Conservation (phyloP, 2,113 vertebrate species). For the Odocoileus virginianus region DNA sequence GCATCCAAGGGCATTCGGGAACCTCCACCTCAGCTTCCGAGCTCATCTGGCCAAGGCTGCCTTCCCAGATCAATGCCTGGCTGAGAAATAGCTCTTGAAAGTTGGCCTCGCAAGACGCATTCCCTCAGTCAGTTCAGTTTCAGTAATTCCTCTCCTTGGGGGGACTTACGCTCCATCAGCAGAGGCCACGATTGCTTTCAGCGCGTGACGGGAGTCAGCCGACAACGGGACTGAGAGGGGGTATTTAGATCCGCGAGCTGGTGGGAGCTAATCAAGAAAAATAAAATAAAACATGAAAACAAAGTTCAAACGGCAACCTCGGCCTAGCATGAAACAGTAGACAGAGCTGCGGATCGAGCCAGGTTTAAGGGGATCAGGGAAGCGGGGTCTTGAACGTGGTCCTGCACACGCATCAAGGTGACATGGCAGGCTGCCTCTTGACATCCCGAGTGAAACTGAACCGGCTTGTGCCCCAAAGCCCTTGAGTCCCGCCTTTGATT, state of each 20-base stretch:
- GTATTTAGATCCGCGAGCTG: conserved; percentile 30
- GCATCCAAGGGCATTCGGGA: background rate
- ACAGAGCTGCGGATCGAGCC: background rate
- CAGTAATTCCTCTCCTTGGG: background rate
- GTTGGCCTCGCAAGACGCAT: conserved; percentile 54
- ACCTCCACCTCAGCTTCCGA: background rate
- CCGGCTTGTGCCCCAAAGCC: conserved; percentile 73
- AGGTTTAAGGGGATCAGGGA: conserved; percentile 16
- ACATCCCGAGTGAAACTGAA: conserved; percentile 60
- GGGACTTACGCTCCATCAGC: background rate
- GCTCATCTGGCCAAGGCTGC: conserved; percentile 5
- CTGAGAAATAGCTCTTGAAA: conserved; percentile 67
- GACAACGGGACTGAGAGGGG: background rate
- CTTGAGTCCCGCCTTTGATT: conserved; percentile 78
- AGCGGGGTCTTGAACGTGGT: conserved; percentile 47
- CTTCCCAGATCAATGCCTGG: conserved; percentile 55
- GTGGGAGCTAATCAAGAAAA: conserved; percentile 48
- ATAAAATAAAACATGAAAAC: conserved; percentile 3
- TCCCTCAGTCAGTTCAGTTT: conserved; percentile 40
- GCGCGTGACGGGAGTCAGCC: background rate
- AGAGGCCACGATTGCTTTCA: conserved; percentile 2
- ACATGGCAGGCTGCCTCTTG: conserved; percentile 70
- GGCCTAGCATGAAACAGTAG: background rate
- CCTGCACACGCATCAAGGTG: conserved; percentile 66
- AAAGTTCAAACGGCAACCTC: background rate